Percentiles rank a stretch among this genome's conserved stretches.
Conservation (phyloP, 2,797 vertebrate species). For the Chiroxiphia lanceolata region DNA sequence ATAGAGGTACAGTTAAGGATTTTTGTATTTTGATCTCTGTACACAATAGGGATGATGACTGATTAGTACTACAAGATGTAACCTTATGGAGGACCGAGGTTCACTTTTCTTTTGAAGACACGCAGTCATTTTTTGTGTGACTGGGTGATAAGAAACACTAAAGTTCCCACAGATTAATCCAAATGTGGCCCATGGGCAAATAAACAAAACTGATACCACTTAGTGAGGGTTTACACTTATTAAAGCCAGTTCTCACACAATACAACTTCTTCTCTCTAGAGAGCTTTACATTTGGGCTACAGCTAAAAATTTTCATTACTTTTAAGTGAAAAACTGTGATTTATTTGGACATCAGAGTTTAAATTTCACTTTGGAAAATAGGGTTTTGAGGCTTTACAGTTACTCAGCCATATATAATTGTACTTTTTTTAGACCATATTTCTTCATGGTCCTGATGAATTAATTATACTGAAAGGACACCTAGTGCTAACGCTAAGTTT, state of each 20-base stretch:
- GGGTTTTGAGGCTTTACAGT: background rate
- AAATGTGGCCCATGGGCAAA: background rate
- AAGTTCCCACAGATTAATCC: background rate
- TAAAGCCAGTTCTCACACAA: background rate
- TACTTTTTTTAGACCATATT: background rate
- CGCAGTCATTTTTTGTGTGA: accelerated
- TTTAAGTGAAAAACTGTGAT: background rate
- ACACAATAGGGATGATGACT: background rate
- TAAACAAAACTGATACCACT: background rate
- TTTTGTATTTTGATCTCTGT: background rate
- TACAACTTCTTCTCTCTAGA: background rate
- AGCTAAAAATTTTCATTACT: background rate
- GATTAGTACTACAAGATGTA: background rate
- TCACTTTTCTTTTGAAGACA: background rate
- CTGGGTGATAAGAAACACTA: background rate
- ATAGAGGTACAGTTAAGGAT: background rate
- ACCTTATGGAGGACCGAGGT: background rate
- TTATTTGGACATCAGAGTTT: background rate
- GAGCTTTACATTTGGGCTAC: background rate
- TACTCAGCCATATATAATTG: background rate
- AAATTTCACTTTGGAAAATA: background rate
- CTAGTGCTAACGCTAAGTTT: background rate
- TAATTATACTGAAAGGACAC: background rate
- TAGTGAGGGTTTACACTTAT: background rate
- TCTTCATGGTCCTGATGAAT: background rate